Evolutionary conservation across 2,888 invertebrate genomes (phyloP).

Genomic region (Stomorhina lunata): DNA sequence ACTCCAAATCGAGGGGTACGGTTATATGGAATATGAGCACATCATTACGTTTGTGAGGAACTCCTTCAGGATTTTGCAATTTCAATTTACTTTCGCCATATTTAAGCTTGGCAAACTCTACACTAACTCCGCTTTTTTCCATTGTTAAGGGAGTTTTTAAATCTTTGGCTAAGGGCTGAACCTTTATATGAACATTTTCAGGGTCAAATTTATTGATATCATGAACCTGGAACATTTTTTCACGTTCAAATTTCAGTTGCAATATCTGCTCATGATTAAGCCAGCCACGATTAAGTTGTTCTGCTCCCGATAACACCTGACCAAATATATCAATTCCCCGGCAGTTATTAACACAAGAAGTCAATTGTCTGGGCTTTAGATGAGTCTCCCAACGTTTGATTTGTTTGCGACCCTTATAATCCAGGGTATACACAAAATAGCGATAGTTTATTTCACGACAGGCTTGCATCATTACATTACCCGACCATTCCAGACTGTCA

Average conservation of each 20-base stretch:
- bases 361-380: conserved; percentile 81
- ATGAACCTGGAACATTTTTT: conserved; percentile 84
- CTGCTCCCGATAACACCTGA: conserved; percentile 58
- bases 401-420: conserved; percentile 74
- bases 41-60: conserved; percentile 73
- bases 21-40: conserved; percentile 76
- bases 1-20: conserved; percentile 70
- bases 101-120: conserved; percentile 74
- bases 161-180: conserved; percentile 70
- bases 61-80: conserved; percentile 71
- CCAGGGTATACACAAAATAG: conserved; percentile 75
- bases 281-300: conserved; percentile 89
- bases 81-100: conserved; percentile 73
- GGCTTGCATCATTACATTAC: conserved; percentile 82
- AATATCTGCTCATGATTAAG: conserved; percentile 86
- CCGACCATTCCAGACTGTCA: conserved; percentile 82
- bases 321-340: conserved; percentile 45
- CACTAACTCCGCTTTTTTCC: conserved; percentile 67
- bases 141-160: conserved; percentile 37
- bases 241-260: conserved; percentile 88
- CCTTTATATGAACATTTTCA: conserved; percentile 80
- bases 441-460: conserved; percentile 81
- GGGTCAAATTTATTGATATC: conserved; percentile 81
- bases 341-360: conserved; percentile 44
- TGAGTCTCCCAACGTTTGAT: conserved; percentile 78